Base-by-base conservation (phyloP, 2,113 vertebrate species). In the Delphinus delphis region DNA sequence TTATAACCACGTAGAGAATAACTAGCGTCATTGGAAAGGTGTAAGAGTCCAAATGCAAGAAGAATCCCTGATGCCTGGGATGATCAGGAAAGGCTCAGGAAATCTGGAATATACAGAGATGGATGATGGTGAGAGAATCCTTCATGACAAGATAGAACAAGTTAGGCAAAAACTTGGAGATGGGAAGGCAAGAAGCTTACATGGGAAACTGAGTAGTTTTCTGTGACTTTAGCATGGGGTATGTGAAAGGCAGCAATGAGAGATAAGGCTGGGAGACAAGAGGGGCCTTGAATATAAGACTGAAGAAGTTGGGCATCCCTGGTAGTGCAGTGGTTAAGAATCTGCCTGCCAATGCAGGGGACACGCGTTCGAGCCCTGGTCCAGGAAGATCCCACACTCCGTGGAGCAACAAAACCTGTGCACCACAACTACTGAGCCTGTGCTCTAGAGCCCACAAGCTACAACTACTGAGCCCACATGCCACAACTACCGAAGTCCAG, bases 11-110 rank as follows among this genome's bases (percentile, higher is more conserved):
- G 2, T 47, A 21, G 23, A 93, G 31, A 53, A 60, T 33, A 20
- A 84, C 58, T 62, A 36, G 41, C 81, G n/a, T 91, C 70, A 71
- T 12, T 81, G 74, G 36, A 84, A 85, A 93, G 2, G 18, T 53
- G 0, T 68, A 88, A 67, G 36, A 81, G 70, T 71, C 65, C 95
- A 92, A 97, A 96, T 90, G 33, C 87, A 89, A n/a, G 36, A 95
- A 70, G 76, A 93, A 33, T n/a, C 38, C 28, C 41, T 38, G 71
- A 74, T 74, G 28, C 31, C 28, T 70, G 26, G 8, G 17, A 33
- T 38, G 36, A 92, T 28, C 1, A 1, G 31, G 55, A 20, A 60
- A 70, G 86, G 38, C 8, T 76, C 18, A 28, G 18, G 81, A 86
- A 73, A 55, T 58, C 71, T 36, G 38, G 18, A 5, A 60, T 50